Evolutionary conservation across 2,113 vertebrate genomes (phyloP).

Genomic region (Anguilla rostrata): DNA sequence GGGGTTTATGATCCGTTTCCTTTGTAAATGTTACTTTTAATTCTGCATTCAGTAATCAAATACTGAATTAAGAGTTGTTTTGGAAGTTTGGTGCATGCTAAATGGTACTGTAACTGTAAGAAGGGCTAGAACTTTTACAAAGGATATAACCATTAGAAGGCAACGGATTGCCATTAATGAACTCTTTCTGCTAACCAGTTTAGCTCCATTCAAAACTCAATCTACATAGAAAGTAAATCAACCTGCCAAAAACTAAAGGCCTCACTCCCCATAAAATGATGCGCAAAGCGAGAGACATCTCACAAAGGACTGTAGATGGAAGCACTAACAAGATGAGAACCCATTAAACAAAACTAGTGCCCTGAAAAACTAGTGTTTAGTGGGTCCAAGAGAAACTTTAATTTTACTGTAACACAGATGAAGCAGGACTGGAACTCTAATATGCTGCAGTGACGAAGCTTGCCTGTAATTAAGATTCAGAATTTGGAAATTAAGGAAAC

Average conservation of each 20-base stretch:
- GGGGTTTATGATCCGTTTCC: neutral
- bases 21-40: no score
- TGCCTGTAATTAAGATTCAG: no score
- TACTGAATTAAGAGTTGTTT: neutral
- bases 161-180: no score
- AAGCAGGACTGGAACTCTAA: no score
- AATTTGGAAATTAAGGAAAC: no score
- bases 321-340: neutral
- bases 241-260: neutral
- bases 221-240: neutral
- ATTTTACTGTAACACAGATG: no score
- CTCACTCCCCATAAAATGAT: neutral
- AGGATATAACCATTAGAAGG: neutral
- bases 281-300: neutral
- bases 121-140: neutral
- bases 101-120: neutral
- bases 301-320: neutral
- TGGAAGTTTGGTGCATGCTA: neutral
- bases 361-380: no score
- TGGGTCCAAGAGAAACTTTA: no score
- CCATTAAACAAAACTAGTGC: no score
- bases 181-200: no score
- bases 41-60: neutral
- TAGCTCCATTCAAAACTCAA: neutral
- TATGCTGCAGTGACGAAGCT: no score